phyloP scores from a whole-genome alignment of 30 jellyfish, hydroid and myxozoan species.

The Aurelia sp. region DNA sequence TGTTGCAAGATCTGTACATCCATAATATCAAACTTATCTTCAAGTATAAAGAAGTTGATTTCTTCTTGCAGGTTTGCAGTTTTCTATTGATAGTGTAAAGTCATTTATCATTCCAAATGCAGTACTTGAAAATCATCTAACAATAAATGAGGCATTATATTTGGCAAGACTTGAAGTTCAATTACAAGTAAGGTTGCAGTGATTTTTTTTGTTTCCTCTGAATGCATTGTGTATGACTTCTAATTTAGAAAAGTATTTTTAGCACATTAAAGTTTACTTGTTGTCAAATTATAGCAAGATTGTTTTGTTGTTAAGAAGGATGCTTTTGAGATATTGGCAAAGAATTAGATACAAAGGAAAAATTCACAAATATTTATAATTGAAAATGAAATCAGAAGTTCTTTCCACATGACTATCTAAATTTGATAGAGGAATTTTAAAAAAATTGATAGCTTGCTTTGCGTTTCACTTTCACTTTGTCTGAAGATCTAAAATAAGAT shows the following conservation, averaged over 20 bases:
- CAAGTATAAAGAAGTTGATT: not conserved
- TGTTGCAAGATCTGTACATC: not conserved
- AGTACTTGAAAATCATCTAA: conserved; percentile 54
- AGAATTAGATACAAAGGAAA: no score
- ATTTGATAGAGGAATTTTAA: no score
- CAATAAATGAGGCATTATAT: conserved; percentile 74
- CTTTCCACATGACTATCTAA: no score
- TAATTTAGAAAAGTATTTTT: no score
- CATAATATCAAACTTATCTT: not conserved
- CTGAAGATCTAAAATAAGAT: no score
- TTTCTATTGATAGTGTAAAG: conserved; percentile 78
- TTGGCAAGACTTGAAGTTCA: conserved; percentile 87
- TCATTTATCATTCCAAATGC: conserved; percentile 88
- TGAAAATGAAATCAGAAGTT: no score
- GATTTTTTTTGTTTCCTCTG: not conserved
- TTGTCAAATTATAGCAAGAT: not conserved
- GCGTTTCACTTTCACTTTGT: no score
- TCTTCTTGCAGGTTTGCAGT: conserved; percentile 67
- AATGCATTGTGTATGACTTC: no score
- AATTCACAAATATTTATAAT: no score
- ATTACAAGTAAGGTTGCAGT: conserved; percentile 64
- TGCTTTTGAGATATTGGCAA: not conserved
- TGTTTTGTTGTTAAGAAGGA: not conserved
- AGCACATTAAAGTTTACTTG: not conserved
- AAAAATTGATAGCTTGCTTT: no score